phyloP scores from a whole-genome alignment of 2,888 invertebrate species.

The Drosophila tripunctata region DNA sequence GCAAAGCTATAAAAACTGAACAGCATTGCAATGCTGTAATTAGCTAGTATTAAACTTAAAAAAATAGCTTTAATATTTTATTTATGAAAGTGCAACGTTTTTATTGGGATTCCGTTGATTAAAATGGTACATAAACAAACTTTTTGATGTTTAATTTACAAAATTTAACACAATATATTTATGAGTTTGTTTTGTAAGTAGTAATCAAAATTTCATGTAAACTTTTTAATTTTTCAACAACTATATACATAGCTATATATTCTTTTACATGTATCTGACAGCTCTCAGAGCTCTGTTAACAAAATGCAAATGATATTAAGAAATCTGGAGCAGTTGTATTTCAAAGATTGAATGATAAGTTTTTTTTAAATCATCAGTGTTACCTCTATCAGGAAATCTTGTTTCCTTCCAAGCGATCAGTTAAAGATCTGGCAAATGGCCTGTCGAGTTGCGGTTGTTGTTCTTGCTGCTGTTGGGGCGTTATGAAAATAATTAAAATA shows the following conservation, averaged over 20 bases:
- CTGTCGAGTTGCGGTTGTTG: constrained; percentile 3
- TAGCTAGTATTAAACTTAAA: too few species aligned
- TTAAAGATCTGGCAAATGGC: constrained; percentile 17
- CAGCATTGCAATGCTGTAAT: too few species aligned
- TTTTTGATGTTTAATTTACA: too few species aligned
- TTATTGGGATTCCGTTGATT: too few species aligned
- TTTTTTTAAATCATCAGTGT: background rate
- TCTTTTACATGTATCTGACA: background rate
- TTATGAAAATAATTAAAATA: constrained; percentile 61
- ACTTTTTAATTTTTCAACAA: background rate
- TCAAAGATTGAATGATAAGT: constrained; percentile 3
- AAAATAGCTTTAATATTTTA: too few species aligned
- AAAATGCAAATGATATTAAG: background rate
- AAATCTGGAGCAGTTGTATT: background rate
- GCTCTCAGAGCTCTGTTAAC: background rate
- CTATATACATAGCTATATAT: too few species aligned
- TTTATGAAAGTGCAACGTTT: too few species aligned
- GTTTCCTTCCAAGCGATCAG: background rate
- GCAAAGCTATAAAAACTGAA: too few species aligned
- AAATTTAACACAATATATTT: too few species aligned
- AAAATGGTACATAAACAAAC: too few species aligned
- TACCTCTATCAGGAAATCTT: background rate
- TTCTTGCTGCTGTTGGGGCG: constrained; percentile 40
- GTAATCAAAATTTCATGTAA: too few species aligned
- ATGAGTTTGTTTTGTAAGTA: too few species aligned